phyloP scores from a whole-genome alignment of 1,140 invertebrate species.

The Coenobita brevimanus region DNA sequence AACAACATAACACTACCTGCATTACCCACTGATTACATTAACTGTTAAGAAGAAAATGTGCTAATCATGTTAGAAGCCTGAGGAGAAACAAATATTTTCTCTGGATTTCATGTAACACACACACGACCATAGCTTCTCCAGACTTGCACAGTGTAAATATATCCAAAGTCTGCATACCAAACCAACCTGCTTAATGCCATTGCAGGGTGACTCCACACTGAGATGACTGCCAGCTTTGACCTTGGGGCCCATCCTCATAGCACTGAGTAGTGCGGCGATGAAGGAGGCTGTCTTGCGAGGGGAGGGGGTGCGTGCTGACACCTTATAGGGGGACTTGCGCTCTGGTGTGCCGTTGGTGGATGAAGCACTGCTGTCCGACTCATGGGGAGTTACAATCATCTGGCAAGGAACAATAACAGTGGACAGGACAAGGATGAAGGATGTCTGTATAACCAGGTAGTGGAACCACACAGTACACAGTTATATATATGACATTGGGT shows the following conservation, averaged over 20 bases:
- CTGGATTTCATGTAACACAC: too few species aligned
- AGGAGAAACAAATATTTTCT: too few species aligned
- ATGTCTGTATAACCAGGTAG: too few species aligned
- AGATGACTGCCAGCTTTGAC: background rate
- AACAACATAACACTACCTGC: too few species aligned
- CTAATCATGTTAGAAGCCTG: too few species aligned
- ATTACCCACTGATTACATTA: too few species aligned
- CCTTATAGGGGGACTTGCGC: slow-evolving; percentile 54
- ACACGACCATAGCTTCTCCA: too few species aligned
- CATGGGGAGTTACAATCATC: slow-evolving; percentile 68
- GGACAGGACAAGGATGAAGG: background rate
- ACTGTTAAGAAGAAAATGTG: too few species aligned
- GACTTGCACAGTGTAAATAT: too few species aligned
- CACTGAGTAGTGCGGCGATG: slow-evolving; percentile 62
- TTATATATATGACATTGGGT: too few species aligned
- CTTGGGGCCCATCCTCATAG: slow-evolving; percentile 52
- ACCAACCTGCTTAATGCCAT: slow-evolving; percentile 2
- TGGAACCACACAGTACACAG: too few species aligned
- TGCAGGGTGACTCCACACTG: slow-evolving; percentile 10
- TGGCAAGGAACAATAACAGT: slow-evolving; percentile 28
- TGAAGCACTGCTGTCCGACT: slow-evolving; percentile 66
- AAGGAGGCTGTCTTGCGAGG: slow-evolving; percentile 67
- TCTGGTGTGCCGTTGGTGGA: slow-evolving; percentile 66
- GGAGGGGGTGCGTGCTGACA: slow-evolving; percentile 34
- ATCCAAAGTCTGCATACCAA: too few species aligned